phyloP scores from a whole-genome alignment of 2,113 vertebrate genomes.

The Sturnus vulgaris region DNA sequence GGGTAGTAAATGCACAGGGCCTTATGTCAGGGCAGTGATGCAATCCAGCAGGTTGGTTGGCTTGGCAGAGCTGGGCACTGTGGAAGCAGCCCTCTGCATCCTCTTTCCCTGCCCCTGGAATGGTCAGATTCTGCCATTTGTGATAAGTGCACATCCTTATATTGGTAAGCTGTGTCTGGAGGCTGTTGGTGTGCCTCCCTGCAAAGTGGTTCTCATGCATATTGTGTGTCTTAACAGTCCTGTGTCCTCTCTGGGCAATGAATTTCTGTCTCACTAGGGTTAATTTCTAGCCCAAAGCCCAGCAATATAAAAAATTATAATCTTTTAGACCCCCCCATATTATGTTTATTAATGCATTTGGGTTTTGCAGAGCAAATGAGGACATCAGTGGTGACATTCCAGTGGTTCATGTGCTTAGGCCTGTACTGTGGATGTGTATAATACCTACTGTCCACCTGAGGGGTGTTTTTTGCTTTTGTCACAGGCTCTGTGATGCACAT shows the following conservation, averaged over 20 bases:
- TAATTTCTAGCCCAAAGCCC: not conserved
- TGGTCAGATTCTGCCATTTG: rapidly evolving
- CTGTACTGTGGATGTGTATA: not conserved
- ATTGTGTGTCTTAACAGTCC: rapidly evolving
- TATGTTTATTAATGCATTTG: not conserved
- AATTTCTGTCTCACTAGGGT: not conserved
- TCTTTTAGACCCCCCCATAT: not conserved
- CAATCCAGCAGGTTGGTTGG: rapidly evolving
- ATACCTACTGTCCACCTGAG: not conserved
- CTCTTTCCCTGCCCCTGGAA: not conserved
- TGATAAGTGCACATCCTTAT: not conserved
- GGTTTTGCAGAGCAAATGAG: not conserved
- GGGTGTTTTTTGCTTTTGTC: not conserved
- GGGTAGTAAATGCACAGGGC: not conserved
- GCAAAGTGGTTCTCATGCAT: not conserved
- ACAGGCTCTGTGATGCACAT: not conserved
- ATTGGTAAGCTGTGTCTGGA: not conserved
- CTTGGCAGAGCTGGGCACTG: not conserved
- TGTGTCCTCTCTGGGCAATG: rapidly evolving
- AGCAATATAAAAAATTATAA: not conserved
- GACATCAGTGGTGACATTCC: not conserved
- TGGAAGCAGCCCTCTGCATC: not conserved
- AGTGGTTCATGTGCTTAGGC: not conserved
- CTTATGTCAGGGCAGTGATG: not conserved
- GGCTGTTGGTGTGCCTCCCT: not conserved